Evolutionary conservation across 2,113 vertebrate genomes (phyloP).

Genomic region (Tamias sibiricus): DNA sequence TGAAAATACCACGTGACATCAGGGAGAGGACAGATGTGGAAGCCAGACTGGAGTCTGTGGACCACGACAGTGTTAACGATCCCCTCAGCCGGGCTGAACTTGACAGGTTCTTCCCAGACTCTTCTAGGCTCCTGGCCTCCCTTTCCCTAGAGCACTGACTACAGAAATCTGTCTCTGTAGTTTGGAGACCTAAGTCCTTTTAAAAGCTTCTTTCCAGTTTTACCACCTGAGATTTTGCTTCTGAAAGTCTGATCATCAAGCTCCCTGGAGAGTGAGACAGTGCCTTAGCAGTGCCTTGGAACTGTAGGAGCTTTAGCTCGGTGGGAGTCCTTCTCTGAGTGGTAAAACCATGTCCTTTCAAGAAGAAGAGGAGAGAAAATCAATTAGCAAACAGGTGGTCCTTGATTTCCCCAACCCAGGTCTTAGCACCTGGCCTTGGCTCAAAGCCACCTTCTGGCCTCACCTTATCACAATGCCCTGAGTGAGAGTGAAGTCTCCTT

Average conservation of each 20-base stretch:
- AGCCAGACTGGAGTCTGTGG: neutral
- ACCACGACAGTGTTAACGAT: too few relatives aligned
- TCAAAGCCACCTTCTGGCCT: neutral
- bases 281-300: neutral
- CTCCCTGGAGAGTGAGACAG: neutral
- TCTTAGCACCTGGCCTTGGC: neutral
- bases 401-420: neutral
- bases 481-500: neutral
- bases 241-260: neutral
- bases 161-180: neutral
- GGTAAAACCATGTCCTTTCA: neutral
- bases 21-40: neutral
- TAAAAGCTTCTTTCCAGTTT: neutral
- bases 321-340: neutral
- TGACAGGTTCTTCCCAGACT: too few relatives aligned
- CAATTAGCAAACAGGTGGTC: neutral
- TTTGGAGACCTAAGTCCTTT: neutral
- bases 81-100: neutral
- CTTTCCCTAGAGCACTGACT: neutral
- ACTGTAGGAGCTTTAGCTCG: neutral
- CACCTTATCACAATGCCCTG: neutral
- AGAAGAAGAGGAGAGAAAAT: neutral
- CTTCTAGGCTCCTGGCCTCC: neutral
- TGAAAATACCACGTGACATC: neutral
- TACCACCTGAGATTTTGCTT: neutral